Conservation (phyloP, 2,888 invertebrate genomes). For the Tuta absoluta region DNA sequence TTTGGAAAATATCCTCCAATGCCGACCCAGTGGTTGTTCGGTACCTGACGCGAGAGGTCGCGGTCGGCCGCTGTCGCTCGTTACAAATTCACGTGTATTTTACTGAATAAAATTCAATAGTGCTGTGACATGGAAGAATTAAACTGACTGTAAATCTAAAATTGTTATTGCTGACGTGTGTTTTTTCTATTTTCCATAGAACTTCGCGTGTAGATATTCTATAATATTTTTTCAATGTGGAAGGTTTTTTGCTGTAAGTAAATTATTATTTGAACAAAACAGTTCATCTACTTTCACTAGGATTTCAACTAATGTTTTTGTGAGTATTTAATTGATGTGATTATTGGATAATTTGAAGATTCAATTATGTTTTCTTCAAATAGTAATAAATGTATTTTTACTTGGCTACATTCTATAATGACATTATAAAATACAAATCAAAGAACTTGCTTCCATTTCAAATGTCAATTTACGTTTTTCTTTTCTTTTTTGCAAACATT, state of each 20-base stretch:
- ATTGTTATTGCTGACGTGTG: neutral
- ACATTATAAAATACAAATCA: no score
- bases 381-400: no score
- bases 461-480: neutral
- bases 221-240: neutral
- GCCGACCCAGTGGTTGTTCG: constrained; percentile 74
- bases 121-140: constrained; percentile 58
- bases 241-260: neutral
- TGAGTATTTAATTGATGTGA: neutral
- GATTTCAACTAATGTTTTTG: neutral
- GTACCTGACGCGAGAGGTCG: constrained; percentile 55
- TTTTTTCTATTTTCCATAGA: neutral
- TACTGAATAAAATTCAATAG: constrained; percentile 50
- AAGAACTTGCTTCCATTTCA: no score
- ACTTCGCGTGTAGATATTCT: constrained; percentile 1
- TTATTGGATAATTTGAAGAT: neutral
- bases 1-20: constrained; percentile 75
- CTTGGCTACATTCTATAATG: neutral
- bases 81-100: constrained; percentile 46
- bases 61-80: constrained; percentile 33
- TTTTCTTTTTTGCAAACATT: neutral
- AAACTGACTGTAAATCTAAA: constrained; percentile 34
- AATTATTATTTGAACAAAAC: neutral
- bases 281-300: neutral
- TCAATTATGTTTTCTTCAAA: no score